These are phyloP conservation scores for Polyploca ridens DNA, from an alignment of 2,888 invertebrate species.

Conservation along the genomic window DNA sequence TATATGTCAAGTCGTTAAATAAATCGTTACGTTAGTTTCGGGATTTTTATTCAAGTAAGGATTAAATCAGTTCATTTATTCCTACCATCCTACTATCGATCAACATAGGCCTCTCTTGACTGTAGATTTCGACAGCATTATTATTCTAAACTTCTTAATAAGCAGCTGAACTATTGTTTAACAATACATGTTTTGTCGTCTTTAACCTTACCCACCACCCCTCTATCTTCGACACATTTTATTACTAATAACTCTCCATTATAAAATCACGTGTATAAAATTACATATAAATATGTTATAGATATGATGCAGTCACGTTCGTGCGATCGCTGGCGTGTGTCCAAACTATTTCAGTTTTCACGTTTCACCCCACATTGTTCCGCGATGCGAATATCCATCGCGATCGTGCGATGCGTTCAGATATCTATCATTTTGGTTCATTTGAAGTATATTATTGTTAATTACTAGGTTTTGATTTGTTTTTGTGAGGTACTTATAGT, in stretches of 20 bases:
- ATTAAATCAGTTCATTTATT: no score
- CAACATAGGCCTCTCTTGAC: no score
- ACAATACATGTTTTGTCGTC: no score
- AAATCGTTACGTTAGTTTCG: no score
- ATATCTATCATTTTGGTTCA: neutral
- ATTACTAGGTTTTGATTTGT: neutral
- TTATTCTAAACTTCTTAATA: no score
- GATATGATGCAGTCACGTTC: neutral
- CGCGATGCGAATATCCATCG: constrained; percentile 23
- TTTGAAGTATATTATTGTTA: neutral
- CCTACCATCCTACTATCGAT: no score
- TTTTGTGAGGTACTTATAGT: no score
- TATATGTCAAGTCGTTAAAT: neutral
- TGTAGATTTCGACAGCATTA: no score
- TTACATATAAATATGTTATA: neutral
- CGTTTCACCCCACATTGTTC: constrained; percentile 22
- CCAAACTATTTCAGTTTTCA: constrained; percentile 31
- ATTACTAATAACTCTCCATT: neutral
- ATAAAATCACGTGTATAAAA: neutral
- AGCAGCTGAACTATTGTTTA: no score
- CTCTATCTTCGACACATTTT: no score
- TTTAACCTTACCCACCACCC: no score
- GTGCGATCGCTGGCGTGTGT: constrained; percentile 25
- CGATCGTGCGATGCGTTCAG: constrained; percentile 23
- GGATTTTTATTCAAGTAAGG: no score